Conservation (phyloP, 2,797 vertebrate species). For the Pseudochirops cupreus region DNA sequence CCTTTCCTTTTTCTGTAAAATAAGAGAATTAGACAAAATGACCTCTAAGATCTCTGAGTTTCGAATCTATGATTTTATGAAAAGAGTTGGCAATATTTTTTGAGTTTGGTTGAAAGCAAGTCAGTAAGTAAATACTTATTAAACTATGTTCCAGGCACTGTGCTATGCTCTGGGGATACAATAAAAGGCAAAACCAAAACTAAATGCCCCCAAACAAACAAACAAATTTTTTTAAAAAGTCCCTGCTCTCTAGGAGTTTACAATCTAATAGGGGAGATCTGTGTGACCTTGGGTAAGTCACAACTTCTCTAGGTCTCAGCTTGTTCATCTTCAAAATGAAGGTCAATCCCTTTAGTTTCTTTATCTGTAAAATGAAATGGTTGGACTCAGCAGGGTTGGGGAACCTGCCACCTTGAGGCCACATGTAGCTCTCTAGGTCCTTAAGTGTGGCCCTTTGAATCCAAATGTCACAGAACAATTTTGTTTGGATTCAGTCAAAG, state of each 20-base stretch:
- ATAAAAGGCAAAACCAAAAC: not conserved
- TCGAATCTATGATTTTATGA: not conserved
- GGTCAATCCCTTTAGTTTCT: not conserved
- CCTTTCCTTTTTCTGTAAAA: not conserved
- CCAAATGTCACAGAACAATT: too few species aligned
- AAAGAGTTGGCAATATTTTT: not conserved
- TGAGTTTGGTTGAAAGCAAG: not conserved
- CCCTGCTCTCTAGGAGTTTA: not conserved
- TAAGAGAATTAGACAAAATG: not conserved
- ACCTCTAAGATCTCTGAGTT: not conserved
- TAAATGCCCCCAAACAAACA: not conserved
- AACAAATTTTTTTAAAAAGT: not conserved
- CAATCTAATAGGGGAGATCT: not conserved
- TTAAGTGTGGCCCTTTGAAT: too few species aligned
- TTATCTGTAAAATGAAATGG: not conserved
- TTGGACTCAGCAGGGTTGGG: not conserved
- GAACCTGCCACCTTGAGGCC: too few species aligned
- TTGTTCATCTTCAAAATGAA: not conserved
- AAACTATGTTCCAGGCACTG: not conserved
- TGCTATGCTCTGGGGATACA: not conserved
- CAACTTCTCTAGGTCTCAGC: not conserved
- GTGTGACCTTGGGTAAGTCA: not conserved
- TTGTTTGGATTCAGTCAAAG: too few species aligned
- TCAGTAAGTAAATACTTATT: not conserved
- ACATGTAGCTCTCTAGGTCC: too few species aligned